Evolutionary conservation across 2,797 vertebrate species (phyloP), one percentile per base, ranked within the genome.

Genomic region (Cygnus olor): DNA sequence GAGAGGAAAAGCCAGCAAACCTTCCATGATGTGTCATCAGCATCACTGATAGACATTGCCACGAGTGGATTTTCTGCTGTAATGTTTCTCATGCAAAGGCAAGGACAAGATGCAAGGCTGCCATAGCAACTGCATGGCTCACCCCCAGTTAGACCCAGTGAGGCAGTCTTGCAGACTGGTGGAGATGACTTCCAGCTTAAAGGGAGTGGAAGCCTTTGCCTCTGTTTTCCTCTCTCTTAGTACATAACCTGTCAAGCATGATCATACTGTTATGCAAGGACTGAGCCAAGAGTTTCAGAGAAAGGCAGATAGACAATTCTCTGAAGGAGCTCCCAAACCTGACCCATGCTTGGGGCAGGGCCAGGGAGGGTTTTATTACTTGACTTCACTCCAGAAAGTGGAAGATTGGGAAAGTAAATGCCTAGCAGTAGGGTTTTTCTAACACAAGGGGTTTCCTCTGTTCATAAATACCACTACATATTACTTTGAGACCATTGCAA

Each of bases 311-410:
- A 49, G 21, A 30, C 2, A 16, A 14, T 17, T 61, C 53, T 72
- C 38, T 72, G 45, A 60, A 66, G 45, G 25, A 83, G 21, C 15
- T 66, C 65, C 22, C 34, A 61, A 17, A 63, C 28, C 28, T 51
- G 36, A 25, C 19, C 56, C 9, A 4, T n/a, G 28, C 4, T 40
- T 42, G 54, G 11, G 38, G 30, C 13, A 61, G 3, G 10, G 6
- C 0, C 1, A 6, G 14, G 13, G 10, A 61, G 6, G 18, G 6
- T 42, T 8, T 21, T 81, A 45, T 65, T 11, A 15, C 42, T 27
- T n/a, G 22, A 5, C 32, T 73, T 54, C 45, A 15, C 66, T 20
- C 27, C 61, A 63, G 32, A 60, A 73, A 61, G 78, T 20, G 47
- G 24, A 83, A 79, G 11, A 57, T 2, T 0, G 1, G 73, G 32